Evolutionary conservation across 2,888 invertebrate genomes (phyloP).

Genomic region (Callimorpha dominula): DNA sequence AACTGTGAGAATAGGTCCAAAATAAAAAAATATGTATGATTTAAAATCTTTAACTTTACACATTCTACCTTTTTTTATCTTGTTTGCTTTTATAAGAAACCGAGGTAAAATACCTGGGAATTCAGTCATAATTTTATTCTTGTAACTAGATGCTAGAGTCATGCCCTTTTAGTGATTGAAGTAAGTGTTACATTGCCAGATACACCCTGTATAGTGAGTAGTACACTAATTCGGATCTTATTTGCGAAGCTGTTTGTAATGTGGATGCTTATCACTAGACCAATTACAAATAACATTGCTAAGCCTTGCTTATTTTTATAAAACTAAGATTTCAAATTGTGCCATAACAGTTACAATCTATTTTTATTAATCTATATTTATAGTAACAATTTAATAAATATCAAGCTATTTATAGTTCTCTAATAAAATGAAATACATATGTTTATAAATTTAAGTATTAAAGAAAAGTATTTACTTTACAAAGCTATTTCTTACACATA

Average conservation of each 20-base stretch:
- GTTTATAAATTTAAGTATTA: constrained; percentile 23
- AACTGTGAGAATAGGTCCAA: no score
- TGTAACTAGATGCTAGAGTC: no score
- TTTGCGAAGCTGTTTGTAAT: not conserved
- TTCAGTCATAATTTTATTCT: no score
- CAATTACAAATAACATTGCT: constrained; percentile 35
- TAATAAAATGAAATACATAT: constrained; percentile 15
- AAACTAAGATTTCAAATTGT: constrained; percentile 37
- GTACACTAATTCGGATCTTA: not conserved
- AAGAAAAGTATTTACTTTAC: constrained; percentile 15
- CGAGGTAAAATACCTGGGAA: no score
- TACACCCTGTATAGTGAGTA: no score
- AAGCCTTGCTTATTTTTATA: constrained; percentile 38
- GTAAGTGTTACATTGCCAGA: no score
- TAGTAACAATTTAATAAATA: constrained; percentile 16
- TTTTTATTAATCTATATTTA: constrained; percentile 22
- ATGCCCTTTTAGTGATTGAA: no score
- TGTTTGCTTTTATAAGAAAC: no score
- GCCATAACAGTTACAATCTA: constrained; percentile 33
- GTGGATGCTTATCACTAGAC: not conserved
- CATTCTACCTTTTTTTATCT: no score
- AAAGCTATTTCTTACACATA: constrained; percentile 39
- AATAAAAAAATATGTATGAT: no score
- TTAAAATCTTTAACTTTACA: no score
- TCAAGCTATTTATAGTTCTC: constrained; percentile 16